Percentiles rank a stretch among this genome's conserved stretches.
Evolutionary conservation across 2,888 invertebrate genomes (phyloP).

Genomic region (Orchesella flavescens): DNA sequence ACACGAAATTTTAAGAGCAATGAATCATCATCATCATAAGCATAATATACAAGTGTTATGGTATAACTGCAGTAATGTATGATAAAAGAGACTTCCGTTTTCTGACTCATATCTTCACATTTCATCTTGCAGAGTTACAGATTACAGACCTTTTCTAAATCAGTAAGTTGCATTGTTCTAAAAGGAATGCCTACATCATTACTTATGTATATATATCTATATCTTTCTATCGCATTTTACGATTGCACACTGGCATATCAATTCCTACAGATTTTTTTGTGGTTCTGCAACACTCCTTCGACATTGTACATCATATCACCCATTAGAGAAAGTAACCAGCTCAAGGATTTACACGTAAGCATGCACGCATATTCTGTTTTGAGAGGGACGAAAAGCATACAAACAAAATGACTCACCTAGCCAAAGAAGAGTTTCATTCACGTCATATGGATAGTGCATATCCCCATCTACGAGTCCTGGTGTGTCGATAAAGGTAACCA

Average conservation of each 20-base stretch:
- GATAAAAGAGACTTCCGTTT: not conserved
- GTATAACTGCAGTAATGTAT: not conserved
- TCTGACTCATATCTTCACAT: slow-evolving; percentile 3
- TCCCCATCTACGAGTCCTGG: slow-evolving; percentile 79
- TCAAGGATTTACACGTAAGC: slow-evolving; percentile 18
- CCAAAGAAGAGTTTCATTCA: slow-evolving; percentile 77
- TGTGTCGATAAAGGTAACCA: slow-evolving; percentile 78
- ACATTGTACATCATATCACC: not conserved
- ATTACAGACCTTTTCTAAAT: not conserved
- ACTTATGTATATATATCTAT: not conserved
- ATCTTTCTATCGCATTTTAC: too few relatives aligned
- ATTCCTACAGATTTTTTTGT: too few relatives aligned
- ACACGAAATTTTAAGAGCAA: slow-evolving; percentile 66
- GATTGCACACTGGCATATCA: too few relatives aligned
- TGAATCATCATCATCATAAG: slow-evolving; percentile 72
- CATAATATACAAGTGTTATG: not conserved
- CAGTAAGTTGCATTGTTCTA: not conserved
- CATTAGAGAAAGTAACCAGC: slow-evolving; percentile 9
- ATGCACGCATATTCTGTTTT: too few relatives aligned
- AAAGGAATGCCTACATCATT: too few relatives aligned
- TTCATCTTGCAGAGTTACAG: not conserved
- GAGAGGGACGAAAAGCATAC: not conserved
- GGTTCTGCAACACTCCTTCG: too few relatives aligned
- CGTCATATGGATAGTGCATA: slow-evolving; percentile 79
- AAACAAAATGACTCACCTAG: slow-evolving; percentile 74